Conservation (phyloP, 2,113 vertebrate genomes). For the Prinia subflava region DNA sequence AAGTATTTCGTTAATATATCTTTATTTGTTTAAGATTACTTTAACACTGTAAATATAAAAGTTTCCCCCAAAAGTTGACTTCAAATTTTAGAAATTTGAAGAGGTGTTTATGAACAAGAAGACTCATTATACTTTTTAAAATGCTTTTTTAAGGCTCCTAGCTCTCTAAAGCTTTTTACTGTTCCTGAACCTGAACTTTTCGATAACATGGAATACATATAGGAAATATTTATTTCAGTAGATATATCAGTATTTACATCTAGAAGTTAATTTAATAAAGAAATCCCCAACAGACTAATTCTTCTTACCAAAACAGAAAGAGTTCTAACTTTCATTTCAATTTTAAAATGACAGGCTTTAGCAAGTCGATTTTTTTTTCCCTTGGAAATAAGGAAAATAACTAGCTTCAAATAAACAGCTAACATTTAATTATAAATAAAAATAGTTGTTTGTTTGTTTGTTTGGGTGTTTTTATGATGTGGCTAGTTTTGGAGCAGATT, state of each 20-base stretch:
- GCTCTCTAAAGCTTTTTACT: background rate
- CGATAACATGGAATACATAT: background rate
- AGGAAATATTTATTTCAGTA: background rate
- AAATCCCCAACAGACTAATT: background rate
- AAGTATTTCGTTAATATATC: background rate
- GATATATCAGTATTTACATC: background rate
- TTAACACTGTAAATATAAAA: background rate
- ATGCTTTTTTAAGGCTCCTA: background rate
- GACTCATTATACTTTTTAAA: background rate
- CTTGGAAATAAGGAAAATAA: background rate
- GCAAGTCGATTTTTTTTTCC: background rate
- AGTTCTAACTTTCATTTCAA: background rate
- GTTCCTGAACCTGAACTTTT: background rate
- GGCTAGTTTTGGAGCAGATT: background rate
- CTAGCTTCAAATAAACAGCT: conserved; percentile 15
- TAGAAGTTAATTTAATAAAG: background rate
- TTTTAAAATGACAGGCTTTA: conserved; percentile 8
- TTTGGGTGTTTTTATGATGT: background rate
- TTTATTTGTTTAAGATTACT: background rate
- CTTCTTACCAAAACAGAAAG: background rate
- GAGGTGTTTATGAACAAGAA: background rate
- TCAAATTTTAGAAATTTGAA: background rate
- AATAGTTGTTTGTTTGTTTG: background rate
- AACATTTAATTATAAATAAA: conserved; percentile 28
- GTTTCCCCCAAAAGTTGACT: background rate